Evolutionary conservation across 2,113 vertebrate species (phyloP), one percentile per base, ranked within the genome.

Genomic region (Cryptotis parvus): DNA sequence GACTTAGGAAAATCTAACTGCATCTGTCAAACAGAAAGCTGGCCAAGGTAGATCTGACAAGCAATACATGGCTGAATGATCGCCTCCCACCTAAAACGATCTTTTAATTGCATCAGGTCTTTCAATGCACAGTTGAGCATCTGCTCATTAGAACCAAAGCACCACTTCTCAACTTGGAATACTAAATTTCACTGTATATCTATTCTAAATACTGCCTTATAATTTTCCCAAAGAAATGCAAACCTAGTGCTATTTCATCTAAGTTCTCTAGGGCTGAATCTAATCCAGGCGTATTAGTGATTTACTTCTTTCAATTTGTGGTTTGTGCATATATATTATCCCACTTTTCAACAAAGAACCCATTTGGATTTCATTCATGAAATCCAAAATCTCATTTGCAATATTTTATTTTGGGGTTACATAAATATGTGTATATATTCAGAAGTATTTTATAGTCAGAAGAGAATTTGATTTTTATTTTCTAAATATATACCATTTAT

Each of bases 131-230:
- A 96, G 93, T 76, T 95, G 95, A 97, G 96, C 97, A 97, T 97
- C 97, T 98, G 97, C 94, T 98, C 97, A 96, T 97, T 97, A 98
- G 93, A 95, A 94, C 90, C 89, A 94, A 83, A 94, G 94, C 79
- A 78, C 95, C 93, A 86, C 90, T 96, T 97, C 94, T 97, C 91
- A 83, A 87, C 93, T 94, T 96, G 96, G 96, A 94, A 95, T 91
- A 86, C 92, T 91, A 78, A 85, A 91, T 91, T 74, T 91, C 58
- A n/a, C 74, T 20, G 29, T 70, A 55, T 49, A 72, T 31, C 26
- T 85, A 43, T 61, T 66, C 58, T 78, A 91, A 92, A 84, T 63
- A 94, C 33, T 93, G 70, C 55, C 90, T 96, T 90, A 95, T 85
- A 94, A 77, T 91, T 96, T 89, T 94, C 73, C 96, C 94, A 97